A percentile compares a stretch with the other conserved stretches of the same genome.
phyloP scores from a whole-genome alignment of 1,140 invertebrate genomes.

The Drosophila seguyi region DNA sequence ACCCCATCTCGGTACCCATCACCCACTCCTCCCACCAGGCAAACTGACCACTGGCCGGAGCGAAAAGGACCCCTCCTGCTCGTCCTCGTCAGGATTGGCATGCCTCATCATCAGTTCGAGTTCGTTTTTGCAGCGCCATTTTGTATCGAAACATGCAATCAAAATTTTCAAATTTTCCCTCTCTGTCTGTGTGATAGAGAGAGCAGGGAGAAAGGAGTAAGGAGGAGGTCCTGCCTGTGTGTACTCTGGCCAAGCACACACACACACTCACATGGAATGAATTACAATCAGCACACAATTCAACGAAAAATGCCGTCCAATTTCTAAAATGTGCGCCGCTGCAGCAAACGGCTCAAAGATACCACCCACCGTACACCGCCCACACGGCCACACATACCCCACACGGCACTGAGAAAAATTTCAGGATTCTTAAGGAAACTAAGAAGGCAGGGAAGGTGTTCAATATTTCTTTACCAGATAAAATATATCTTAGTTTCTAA shows the following conservation, averaged over 20 bases:
- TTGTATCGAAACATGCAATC: constrained; percentile 84
- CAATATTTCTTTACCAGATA: not conserved
- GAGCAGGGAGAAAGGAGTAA: not conserved
- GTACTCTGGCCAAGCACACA: constrained; percentile 55
- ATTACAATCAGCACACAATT: constrained; percentile 84
- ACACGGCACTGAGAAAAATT: constrained; percentile 1
- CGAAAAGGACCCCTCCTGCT: constrained; percentile 27
- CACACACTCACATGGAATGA: constrained; percentile 68
- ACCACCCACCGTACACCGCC: constrained; percentile 4
- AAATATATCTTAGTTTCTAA: too few relatives aligned
- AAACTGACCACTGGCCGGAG: constrained; percentile 24
- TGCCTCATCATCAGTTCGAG: constrained; percentile 78
- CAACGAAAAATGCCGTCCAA: constrained; percentile 83
- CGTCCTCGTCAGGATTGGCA: constrained; percentile 74
- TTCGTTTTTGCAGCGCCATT: constrained; percentile 76
- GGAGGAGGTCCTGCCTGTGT: constrained; percentile 30
- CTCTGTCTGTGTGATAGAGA: constrained; percentile 45
- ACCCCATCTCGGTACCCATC: too few relatives aligned
- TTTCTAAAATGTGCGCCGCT: constrained; percentile 77
- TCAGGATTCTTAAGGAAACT: not conserved
- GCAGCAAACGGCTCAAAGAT: constrained; percentile 25
- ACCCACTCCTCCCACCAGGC: not conserved
- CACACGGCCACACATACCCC: not conserved
- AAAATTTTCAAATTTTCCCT: constrained; percentile 83
- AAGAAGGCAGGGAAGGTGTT: not conserved